Base-by-base conservation (phyloP, 2,113 vertebrate genomes). In the Corythornis cristatus region DNA sequence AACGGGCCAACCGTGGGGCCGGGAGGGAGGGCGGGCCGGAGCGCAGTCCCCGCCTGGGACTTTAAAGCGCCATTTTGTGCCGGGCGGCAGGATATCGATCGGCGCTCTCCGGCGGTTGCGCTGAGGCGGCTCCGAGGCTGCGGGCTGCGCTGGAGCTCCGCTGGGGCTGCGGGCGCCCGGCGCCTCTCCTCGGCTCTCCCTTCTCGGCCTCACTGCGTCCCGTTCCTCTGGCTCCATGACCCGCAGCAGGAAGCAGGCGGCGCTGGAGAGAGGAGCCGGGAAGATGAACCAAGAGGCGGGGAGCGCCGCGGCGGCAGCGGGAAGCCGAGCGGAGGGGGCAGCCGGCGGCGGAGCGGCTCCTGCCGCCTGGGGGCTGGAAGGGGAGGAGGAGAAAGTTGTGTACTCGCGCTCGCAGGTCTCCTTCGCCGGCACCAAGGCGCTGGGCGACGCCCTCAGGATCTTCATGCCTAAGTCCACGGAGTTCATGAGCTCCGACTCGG, bases 401-500 rank as follows among this genome's bases (percentile, higher is more conserved):
- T 97, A 98, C 92, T 98, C 98, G 40, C 97, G 98, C 3, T 98
- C 98, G 51, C 98, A 98, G 93, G 91, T 97, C 90, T 97, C 97
- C n/a, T 98, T 97, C 90, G 96, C 97, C 73, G 97, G 97, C 94
- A 97, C 96, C 70, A 96, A 98, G 86, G 97, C 97, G 45, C 89
- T 98, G 97, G 96, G 97, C 94, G 98, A 98, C 96, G 98, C 98
- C 96, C 97, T 98, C 95, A 98, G 95, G 96, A 96, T 98, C 45
- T 98, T 98, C 96, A 97, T 98, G 97, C 98, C 98, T 68, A 96
- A 98, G 96, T 98, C 97, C 88, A 98, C 97, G 78, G 97, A 98
- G 95, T 98, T 98, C 95, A 98, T 98, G 98, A 98, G 96, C 97
- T 98, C 98, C 57, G 98, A 98, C 84, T 97, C 98, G 31, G 98